Percentiles rank a stretch among this genome's conserved stretches.
These are phyloP conservation scores for Falco biarmicus DNA, from an alignment of 2,797 vertebrate genomes.

Conservation along the genomic window DNA sequence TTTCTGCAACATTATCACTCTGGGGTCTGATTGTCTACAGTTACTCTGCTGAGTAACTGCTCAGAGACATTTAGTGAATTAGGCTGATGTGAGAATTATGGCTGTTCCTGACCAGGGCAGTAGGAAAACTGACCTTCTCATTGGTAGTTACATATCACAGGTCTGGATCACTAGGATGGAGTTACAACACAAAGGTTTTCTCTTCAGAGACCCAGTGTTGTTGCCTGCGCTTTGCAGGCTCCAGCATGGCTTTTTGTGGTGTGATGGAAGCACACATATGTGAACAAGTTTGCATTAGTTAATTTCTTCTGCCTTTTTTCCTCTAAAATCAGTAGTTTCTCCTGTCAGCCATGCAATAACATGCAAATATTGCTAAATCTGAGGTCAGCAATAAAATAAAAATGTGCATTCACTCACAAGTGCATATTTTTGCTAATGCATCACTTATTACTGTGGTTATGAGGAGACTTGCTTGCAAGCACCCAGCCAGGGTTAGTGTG, in stretches of 20 bases:
- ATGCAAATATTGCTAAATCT: not conserved
- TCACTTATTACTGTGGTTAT: not conserved
- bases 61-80: not conserved
- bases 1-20: not conserved
- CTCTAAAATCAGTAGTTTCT: not conserved
- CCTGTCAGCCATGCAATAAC: not conserved
- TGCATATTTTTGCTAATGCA: not conserved
- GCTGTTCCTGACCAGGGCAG: not conserved
- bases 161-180: not conserved
- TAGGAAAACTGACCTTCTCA: not conserved
- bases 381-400: not conserved
- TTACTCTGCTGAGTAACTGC: not conserved
- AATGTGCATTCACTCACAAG: not conserved
- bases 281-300: not conserved
- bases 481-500: not conserved
- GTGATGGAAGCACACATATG: not conserved
- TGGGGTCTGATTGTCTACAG: not conserved
- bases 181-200: not conserved
- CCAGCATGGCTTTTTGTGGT: not conserved
- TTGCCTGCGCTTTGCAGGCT: not conserved
- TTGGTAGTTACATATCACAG: not conserved
- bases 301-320: not conserved
- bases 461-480: not conserved
- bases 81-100: not conserved
- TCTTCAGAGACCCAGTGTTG: not conserved